Base-by-base conservation (phyloP, 64 coral and sea anemone species). In the Trachythela sp. region DNA sequence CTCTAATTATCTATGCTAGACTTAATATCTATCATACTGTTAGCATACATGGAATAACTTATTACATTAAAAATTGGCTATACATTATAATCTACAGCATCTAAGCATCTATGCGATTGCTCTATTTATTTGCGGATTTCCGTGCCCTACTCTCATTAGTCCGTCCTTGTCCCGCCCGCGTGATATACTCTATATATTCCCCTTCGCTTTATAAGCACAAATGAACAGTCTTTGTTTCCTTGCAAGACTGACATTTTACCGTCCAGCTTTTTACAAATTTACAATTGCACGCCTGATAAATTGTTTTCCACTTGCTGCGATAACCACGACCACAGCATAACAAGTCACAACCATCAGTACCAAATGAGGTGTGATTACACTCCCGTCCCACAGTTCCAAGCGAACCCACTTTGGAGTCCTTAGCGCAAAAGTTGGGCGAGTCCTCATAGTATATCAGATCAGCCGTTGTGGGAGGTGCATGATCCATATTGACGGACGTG, bases 371-470 rank as follows among this genome's bases (percentile, higher is more conserved):
- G 33, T 88, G 94, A 36, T 99, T 99, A 30, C 96, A 99, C 76
- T 95, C 91, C 43, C 96, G 86, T 58, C 93, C 96, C 56, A 31
- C 56, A 20, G 96, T 99, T 14, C 96, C 96, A 34, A 99, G 56
- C 39, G 93, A 91, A 24, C 96, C 96, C 4, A 91, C 92, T 34
- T 86, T 89, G 7, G 89, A 91, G 49, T 94, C 93, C 39, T 94
- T 77, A 32, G 77, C n/a, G 49, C 96, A 99, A 85, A 94, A 99
- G 67, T 93, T 49, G 9, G 96, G 96, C 0, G 96, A 99, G 0
- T 93, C 84, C 84, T 99, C 96, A 37, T 95, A 99, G 89, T 99
- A 99, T 0, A 99, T 89, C 2, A 99, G 75, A 30, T 99, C 96
- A 13, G 84, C 77, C 2, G 58, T 36, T 2, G 89, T 92, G 0